Evolutionary conservation across 2,113 vertebrate species (phyloP).

Genomic region (Tetrax tetrax): DNA sequence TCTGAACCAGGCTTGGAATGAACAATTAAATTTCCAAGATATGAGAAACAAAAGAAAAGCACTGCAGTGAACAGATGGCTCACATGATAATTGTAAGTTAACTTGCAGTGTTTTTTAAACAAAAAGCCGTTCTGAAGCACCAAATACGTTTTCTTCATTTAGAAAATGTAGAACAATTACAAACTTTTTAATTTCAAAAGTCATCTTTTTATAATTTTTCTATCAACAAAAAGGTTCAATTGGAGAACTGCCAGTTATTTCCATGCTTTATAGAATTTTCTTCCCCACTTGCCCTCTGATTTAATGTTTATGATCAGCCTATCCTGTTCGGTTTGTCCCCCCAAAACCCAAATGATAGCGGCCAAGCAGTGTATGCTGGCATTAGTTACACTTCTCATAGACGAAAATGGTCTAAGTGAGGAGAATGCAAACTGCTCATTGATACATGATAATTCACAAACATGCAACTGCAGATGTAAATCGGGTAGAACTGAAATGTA

Average conservation of each 20-base stretch:
- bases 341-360: not conserved
- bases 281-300: not conserved
- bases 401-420: not conserved
- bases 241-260: not conserved
- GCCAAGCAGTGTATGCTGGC: not conserved
- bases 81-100: not conserved
- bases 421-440: not conserved
- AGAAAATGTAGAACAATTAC: not conserved
- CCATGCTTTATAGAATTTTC: not conserved
- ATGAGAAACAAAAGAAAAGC: not conserved
- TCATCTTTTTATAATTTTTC: not conserved
- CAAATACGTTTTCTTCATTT: not conserved
- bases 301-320: not conserved
- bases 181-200: not conserved
- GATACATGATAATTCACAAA: not conserved
- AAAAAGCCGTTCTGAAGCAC: not conserved
- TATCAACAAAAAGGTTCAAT: not conserved
- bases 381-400: not conserved
- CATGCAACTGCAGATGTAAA: not conserved
- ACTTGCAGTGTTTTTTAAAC: not conserved
- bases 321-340: not conserved
- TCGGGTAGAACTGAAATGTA: not conserved
- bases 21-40: not conserved
- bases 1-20: not conserved
- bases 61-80: not conserved